Percentiles rank a stretch among this genome's conserved stretches.
phyloP scores from a whole-genome alignment of 2,888 invertebrate species.

The Heliconius ismenius region DNA sequence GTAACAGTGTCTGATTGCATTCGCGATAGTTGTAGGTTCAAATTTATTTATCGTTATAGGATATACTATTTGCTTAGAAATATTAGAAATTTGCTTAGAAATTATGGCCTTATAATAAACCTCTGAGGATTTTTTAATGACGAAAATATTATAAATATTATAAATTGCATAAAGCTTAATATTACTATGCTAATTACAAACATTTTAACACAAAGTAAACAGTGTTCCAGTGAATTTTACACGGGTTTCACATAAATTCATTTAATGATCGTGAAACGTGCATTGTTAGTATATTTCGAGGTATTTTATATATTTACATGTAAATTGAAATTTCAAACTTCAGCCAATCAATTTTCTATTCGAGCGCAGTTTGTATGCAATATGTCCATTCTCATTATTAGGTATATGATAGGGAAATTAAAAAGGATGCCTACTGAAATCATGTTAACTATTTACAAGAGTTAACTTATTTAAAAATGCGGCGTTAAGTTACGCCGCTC shows the following conservation, averaged over 20 bases:
- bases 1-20: no score
- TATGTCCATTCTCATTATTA: background rate
- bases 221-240: background rate
- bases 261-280: background rate
- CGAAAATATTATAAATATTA: background rate
- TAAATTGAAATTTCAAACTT: background rate
- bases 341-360: background rate
- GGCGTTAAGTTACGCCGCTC: background rate
- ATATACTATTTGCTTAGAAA: no score
- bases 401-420: no score
- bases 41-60: no score
- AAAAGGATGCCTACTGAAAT: no score
- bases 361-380: background rate
- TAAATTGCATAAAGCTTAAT: background rate
- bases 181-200: background rate
- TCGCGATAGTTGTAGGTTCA: no score
- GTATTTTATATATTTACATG: no score
- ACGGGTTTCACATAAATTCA: conserved; percentile 16
- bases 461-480: background rate
- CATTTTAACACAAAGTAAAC: background rate
- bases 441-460: background rate
- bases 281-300: background rate
- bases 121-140: background rate
- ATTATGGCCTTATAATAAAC: no score
- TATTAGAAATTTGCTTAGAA: no score